These are phyloP conservation scores for Coracopsis vasa DNA, from an alignment of 2,113 vertebrate genomes.

Conservation along the genomic window DNA sequence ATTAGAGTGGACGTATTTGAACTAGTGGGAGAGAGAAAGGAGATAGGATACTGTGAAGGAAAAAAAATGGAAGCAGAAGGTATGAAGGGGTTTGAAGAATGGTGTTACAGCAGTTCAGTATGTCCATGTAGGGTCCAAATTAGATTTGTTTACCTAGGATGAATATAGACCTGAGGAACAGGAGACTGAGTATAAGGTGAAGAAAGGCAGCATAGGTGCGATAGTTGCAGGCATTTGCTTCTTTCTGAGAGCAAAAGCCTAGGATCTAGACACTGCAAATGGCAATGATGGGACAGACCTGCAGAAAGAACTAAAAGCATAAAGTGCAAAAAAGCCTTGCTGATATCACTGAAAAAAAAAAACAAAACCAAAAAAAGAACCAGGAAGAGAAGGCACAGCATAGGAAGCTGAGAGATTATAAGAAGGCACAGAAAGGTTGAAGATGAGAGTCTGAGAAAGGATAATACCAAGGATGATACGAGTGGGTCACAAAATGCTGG, in stretches of 20 bases:
- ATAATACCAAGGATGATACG: background rate
- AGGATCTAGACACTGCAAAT: background rate
- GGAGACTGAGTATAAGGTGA: background rate
- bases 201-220: background rate
- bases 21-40: background rate
- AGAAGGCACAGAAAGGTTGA: background rate
- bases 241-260: background rate
- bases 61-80: background rate
- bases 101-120: background rate
- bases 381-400: background rate
- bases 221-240: background rate
- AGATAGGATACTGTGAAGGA: background rate
- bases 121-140: background rate
- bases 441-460: background rate
- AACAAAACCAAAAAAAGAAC: background rate
- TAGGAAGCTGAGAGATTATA: background rate
- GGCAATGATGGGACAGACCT: background rate
- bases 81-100: background rate
- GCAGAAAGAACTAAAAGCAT: background rate
- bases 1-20: background rate
- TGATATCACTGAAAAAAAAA: background rate
- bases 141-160: background rate
- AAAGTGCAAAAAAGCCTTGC: background rate
- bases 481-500: background rate
- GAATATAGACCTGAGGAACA: background rate